These are phyloP conservation scores for Drosophila pallidifrons DNA, from an alignment of 1,140 invertebrate genomes.

Conservation along the genomic window DNA sequence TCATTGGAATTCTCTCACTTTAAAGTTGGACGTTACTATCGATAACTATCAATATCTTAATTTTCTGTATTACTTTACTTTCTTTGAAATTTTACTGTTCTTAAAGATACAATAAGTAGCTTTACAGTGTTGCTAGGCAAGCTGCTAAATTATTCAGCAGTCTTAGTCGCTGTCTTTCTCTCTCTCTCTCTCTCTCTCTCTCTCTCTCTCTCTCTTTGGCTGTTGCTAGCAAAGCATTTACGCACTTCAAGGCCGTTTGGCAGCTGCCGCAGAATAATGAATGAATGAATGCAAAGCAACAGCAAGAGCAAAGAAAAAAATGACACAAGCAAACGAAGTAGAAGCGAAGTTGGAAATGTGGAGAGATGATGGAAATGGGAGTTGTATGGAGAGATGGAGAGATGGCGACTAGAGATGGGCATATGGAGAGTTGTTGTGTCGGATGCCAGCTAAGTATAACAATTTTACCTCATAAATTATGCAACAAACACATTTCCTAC, in stretches of 20 bases:
- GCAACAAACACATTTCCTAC: constrained; percentile 71
- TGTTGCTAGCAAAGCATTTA: neutral
- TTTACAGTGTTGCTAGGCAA: too few species aligned
- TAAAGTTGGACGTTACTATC: too few species aligned
- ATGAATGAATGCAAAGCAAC: constrained; percentile 22
- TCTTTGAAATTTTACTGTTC: too few species aligned
- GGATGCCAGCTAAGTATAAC: constrained; percentile 54
- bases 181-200: neutral
- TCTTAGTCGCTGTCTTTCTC: neutral
- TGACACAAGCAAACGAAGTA: constrained; percentile 4
- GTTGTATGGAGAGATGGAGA: too few species aligned
- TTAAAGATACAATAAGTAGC: too few species aligned
- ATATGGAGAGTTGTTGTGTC: constrained; percentile 6
- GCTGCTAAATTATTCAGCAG: too few species aligned
- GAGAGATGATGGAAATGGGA: constrained; percentile 1
- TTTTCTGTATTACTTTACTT: too few species aligned
- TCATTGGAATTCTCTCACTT: too few species aligned
- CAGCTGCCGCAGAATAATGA: constrained; percentile 23
- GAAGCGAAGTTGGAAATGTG: neutral
- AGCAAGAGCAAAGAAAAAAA: neutral
- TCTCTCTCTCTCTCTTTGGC: neutral
- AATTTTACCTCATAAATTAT: constrained; percentile 81
- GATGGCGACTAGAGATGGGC: too few species aligned
- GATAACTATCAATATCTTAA: too few species aligned
- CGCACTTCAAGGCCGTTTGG: constrained; percentile 33